Evolutionary conservation across 37 sponge, comb jelly and placozoan genomes (phyloP).

Genomic region (Axinella damicornis): DNA sequence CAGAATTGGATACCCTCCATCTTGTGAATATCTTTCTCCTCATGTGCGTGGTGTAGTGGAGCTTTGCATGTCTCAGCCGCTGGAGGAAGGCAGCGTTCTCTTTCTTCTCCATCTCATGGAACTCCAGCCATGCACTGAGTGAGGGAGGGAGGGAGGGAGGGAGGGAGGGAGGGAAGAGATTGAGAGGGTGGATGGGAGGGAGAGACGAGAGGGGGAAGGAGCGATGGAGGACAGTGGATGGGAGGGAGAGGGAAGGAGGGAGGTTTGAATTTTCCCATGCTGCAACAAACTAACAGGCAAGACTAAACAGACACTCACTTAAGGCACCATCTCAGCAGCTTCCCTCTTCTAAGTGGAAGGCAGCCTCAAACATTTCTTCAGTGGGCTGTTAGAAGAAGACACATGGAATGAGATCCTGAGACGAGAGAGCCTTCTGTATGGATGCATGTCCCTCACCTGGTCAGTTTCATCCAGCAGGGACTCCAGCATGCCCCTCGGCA

Average conservation of each 20-base stretch:
- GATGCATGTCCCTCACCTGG: not conserved
- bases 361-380: slow-evolving; percentile 69
- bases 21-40: slow-evolving; percentile 10
- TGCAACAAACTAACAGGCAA: too few relatives aligned
- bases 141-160: not conserved
- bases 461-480: slow-evolving; percentile 31
- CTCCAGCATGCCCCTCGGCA: slow-evolving; percentile 13
- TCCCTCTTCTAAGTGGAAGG: slow-evolving; percentile 43
- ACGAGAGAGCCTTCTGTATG: too few relatives aligned
- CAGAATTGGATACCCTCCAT: slow-evolving; percentile 45
- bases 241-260: too few relatives aligned
- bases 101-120: slow-evolving; percentile 36
- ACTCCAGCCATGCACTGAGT: slow-evolving; percentile 74
- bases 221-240: too few relatives aligned
- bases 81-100: slow-evolving; percentile 14
- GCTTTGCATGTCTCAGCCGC: slow-evolving; percentile 20
- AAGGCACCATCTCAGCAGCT: slow-evolving; percentile 29
- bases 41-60: slow-evolving; percentile 23
- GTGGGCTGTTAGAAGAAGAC: slow-evolving; percentile 40
- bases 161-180: not conserved
- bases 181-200: not conserved
- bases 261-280: too few relatives aligned
- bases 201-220: too few relatives aligned
- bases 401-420: slow-evolving; percentile 10
- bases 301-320: slow-evolving; percentile 42